A percentile compares a stretch with the other conserved stretches of the same genome.
Evolutionary conservation across 2,888 invertebrate species (phyloP).

Genomic region (Macrosoma leucophasiata): DNA sequence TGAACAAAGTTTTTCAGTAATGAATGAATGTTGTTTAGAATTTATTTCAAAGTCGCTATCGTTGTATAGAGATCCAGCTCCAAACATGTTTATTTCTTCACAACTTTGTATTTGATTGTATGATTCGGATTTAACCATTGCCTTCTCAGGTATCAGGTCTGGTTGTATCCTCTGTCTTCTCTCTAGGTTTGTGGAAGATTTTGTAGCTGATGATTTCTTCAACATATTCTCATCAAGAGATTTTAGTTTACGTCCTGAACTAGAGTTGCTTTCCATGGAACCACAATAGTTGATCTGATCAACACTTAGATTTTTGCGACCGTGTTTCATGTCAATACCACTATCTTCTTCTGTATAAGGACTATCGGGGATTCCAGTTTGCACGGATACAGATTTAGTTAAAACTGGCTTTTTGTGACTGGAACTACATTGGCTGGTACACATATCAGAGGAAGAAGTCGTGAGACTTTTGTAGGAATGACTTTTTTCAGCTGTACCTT

Average conservation of each 20-base stretch:
- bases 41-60: slow-evolving; percentile 74
- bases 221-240: slow-evolving; percentile 70
- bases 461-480: slow-evolving; percentile 71
- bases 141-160: slow-evolving; percentile 69
- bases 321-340: slow-evolving; percentile 64
- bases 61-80: slow-evolving; percentile 72
- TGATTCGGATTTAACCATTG: slow-evolving; percentile 65
- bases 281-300: slow-evolving; percentile 72
- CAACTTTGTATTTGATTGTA: slow-evolving; percentile 72
- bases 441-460: slow-evolving; percentile 73
- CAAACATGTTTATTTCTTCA: slow-evolving; percentile 73
- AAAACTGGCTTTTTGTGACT: slow-evolving; percentile 66
- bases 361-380: slow-evolving; percentile 69
- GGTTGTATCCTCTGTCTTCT: slow-evolving; percentile 71
- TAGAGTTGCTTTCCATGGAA: slow-evolving; percentile 69
- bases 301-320: slow-evolving; percentile 66
- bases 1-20: slow-evolving; percentile 81
- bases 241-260: slow-evolving; percentile 66
- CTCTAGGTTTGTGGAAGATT: slow-evolving; percentile 65
- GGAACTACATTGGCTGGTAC: slow-evolving; percentile 67
- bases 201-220: slow-evolving; percentile 62
- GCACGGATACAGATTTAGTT: slow-evolving; percentile 71
- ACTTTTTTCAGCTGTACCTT: slow-evolving; percentile 66
- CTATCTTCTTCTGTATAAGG: slow-evolving; percentile 55
- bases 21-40: slow-evolving; percentile 77